phyloP scores from a whole-genome alignment of 2,888 invertebrate species.

The Ceratothoa steindachneri region DNA sequence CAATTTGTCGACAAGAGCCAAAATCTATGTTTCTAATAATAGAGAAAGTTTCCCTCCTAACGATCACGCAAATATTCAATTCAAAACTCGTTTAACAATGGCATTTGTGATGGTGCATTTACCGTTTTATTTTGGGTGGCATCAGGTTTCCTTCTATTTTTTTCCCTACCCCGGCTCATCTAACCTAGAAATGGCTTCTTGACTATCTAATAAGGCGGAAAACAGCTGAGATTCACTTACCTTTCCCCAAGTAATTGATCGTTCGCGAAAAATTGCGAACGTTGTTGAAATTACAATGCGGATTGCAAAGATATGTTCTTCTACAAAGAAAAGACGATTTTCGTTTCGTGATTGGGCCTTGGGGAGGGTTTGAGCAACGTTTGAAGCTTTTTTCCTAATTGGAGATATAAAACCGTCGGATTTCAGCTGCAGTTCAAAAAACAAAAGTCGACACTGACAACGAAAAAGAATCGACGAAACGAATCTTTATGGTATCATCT shows the following conservation, averaged over 20 bases:
- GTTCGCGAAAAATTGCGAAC: slow-evolving; percentile 12
- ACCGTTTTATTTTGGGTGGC: background rate
- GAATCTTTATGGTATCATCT: background rate
- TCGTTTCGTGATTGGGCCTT: background rate
- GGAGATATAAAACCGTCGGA: slow-evolving; percentile 8
- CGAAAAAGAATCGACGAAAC: slow-evolving; percentile 1
- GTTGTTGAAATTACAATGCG: slow-evolving; percentile 12
- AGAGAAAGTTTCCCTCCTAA: background rate
- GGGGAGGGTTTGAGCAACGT: background rate
- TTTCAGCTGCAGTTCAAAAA: slow-evolving; percentile 6
- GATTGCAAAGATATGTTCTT: slow-evolving; percentile 15
- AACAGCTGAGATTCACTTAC: slow-evolving; percentile 13
- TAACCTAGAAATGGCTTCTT: slow-evolving; percentile 5
- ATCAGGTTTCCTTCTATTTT: background rate
- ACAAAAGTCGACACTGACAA: slow-evolving; percentile 13
- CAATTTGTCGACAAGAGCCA: slow-evolving; percentile 1
- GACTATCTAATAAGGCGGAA: slow-evolving; percentile 15
- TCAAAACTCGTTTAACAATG: slow-evolving; percentile 4
- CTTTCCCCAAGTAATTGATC: slow-evolving; percentile 8
- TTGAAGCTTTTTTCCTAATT: slow-evolving; percentile 7
- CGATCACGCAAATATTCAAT: slow-evolving; percentile 3
- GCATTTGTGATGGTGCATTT: background rate
- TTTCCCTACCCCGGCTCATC: background rate
- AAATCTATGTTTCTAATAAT: slow-evolving; percentile 11
- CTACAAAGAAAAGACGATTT: slow-evolving; percentile 7